Base-by-base conservation (phyloP, 2,888 invertebrate species). In the Harpagoxenus sublaevis region DNA sequence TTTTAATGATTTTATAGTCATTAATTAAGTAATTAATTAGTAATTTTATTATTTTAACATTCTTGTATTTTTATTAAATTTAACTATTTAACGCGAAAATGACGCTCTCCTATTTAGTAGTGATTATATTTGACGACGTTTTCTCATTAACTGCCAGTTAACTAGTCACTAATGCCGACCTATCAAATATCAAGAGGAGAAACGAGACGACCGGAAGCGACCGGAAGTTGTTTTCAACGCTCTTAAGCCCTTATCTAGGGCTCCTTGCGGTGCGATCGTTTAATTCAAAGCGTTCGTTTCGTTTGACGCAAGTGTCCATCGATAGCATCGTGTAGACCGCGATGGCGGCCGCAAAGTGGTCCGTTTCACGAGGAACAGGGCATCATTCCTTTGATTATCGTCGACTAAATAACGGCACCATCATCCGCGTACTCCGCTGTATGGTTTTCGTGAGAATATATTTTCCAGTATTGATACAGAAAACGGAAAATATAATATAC, bases 341-440 rank as follows among this genome's bases (percentile, higher is more conserved):
- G 82, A 62, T 57, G 57, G 28, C 62, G 48, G 70, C 87, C 85
- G 74, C 90, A 87, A 89, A 89, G 75, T 57, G 68, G 51, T 51
- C 18, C 51, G 65, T 74, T 73, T 79, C 70, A 66, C 63, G 48
- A 62, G 63, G 63, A 65, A 55, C 45, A 10, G 39, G 55, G 51
- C 48, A 63, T 45, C 60, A 55, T 71, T 79, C 73, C 70, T 77
- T 85, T 83, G 63, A 84, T 86, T 83, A 81, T 65, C 79, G 65
- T 55, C 60, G 62, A 77, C 87, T 89, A 92, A 92, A 92, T 92
- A 92, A 92, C 88, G 91, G 91, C 87, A 73, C 90, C 89, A 89
- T 89, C 91, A 91, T 92, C 78, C 84, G 35, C 65, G 35, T 18
- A 35, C 60, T 70, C 10, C 51, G 10, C n/a, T 53, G 18, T 31